These are phyloP conservation scores for Tricholaema leucomelas DNA, from an alignment of 2,113 vertebrate genomes.

Conservation along the genomic window DNA sequence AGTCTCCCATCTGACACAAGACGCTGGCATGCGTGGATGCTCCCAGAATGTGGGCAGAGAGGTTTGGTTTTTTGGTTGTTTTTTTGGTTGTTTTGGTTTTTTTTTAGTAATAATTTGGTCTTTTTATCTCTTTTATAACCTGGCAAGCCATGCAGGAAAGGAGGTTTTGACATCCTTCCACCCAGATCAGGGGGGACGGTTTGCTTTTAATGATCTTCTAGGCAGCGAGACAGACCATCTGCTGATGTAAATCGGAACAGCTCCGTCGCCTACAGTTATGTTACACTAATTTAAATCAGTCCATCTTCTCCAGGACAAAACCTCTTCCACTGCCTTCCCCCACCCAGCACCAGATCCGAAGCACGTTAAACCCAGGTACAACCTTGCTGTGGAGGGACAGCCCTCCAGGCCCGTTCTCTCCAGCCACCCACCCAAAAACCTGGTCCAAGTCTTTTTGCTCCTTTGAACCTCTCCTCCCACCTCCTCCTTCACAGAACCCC, in stretches of 20 bases:
- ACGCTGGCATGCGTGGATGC: not conserved
- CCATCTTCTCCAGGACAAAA: conserved; percentile 11
- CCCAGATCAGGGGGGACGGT: conserved; percentile 32
- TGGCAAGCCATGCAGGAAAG: conserved; percentile 15
- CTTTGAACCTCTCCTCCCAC: not conserved
- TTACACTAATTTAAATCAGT: conserved; percentile 49
- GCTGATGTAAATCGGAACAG: conserved; percentile 58
- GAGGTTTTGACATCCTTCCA: conserved; percentile 50
- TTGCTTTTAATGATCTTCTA: conserved; percentile 61
- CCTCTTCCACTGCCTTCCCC: not conserved
- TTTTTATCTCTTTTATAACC: conserved; percentile 33
- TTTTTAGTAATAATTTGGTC: not conserved
- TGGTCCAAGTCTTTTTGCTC: not conserved
- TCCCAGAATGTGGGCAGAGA: not conserved
- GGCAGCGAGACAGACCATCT: conserved; percentile 62
- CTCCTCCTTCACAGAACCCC: not conserved
- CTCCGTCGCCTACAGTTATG: conserved; percentile 36
- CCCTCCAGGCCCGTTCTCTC: not conserved
- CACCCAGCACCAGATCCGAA: not conserved
- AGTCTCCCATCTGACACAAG: not conserved
- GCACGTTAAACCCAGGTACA: not conserved
- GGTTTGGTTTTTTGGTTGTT: no score
- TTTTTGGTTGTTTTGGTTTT: not conserved
- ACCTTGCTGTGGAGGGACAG: not conserved
- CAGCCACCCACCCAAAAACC: not conserved